Base-by-base conservation (phyloP, 2,113 vertebrate species). In the Echinops telfairi region DNA sequence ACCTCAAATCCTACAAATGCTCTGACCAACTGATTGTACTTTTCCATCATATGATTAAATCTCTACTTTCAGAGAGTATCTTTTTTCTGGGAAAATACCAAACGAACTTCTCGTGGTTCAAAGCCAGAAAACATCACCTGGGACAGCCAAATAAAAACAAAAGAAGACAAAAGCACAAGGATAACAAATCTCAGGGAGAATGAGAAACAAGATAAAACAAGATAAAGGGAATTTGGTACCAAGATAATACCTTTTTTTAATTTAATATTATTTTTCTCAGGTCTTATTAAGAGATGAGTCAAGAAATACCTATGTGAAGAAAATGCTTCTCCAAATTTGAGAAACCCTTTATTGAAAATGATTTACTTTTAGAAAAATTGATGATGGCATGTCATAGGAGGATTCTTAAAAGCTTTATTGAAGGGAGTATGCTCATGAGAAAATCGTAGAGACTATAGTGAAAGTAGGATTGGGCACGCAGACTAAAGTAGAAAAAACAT, bases 81-180 rank as follows among this genome's bases (percentile, higher is more conserved):
- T 62, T 86, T 14, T 15, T 89, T 38, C 1, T 75, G 3, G 19
- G 82, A 4, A 88, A 87, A 92, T 16, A 64, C 12, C 75, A 73
- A 91, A 82, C 4, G 79, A 85, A 78, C 16, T 92, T 66, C 64
- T 33, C 22, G 64, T 58, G 47, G 15, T 64, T 80, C 71, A 77
- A 89, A 96, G 17, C 3, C 62, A 94, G 27, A 89, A 80, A 76
- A 84, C 79, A 85, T 60, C n/a, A 73, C 68, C 9, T 29, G 36
- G 4, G 22, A 33, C 20, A 15, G 25, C 15, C 25, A 0, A 81
- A 71, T 12, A 53, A 11, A 58, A 11, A 38, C 64, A 38, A 62
- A 20, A 19, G 22, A 62, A 62, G 60, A 62, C 16, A 62, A 86
- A 88, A 82, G 36, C 17, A 92, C 38, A 6, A 66, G 64, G 23